phyloP scores from a whole-genome alignment of 1,140 invertebrate genomes.

The Monomorium pharaonis region DNA sequence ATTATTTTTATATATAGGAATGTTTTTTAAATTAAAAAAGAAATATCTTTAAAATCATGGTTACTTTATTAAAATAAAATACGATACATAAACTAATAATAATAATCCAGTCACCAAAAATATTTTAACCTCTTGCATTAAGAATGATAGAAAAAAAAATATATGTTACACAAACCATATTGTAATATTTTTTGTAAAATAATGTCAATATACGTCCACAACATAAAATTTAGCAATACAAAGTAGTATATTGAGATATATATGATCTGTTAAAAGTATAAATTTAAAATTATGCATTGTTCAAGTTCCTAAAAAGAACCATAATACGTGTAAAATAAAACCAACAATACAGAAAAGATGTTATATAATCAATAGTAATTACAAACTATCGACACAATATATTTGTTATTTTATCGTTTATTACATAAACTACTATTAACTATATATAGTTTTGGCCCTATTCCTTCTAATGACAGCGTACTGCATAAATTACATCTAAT shows the following conservation, averaged over 20 bases:
- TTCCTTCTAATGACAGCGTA: not conserved
- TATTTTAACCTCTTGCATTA: not conserved
- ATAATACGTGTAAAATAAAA: not conserved
- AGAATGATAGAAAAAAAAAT: not conserved
- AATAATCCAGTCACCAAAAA: constrained; percentile 12
- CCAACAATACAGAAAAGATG: not conserved
- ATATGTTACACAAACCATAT: not conserved
- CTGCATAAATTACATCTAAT: constrained; percentile 87
- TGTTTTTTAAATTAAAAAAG: not conserved
- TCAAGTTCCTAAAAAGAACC: not conserved
- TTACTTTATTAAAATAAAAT: constrained; percentile 48
- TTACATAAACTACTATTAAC: not conserved
- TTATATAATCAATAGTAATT: not conserved
- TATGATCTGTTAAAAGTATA: not conserved
- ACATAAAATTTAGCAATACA: not conserved
- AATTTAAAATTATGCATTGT: not conserved
- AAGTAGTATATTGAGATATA: not conserved
- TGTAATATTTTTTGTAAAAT: not conserved
- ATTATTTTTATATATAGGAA: too few relatives aligned
- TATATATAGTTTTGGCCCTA: not conserved
- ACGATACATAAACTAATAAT: constrained; percentile 7
- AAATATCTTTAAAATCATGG: not conserved
- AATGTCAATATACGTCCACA: not conserved
- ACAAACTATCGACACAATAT: not conserved
- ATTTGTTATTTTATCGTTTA: not conserved